Conservation (phyloP, 2,113 vertebrate species). For the Jacana jacana region DNA sequence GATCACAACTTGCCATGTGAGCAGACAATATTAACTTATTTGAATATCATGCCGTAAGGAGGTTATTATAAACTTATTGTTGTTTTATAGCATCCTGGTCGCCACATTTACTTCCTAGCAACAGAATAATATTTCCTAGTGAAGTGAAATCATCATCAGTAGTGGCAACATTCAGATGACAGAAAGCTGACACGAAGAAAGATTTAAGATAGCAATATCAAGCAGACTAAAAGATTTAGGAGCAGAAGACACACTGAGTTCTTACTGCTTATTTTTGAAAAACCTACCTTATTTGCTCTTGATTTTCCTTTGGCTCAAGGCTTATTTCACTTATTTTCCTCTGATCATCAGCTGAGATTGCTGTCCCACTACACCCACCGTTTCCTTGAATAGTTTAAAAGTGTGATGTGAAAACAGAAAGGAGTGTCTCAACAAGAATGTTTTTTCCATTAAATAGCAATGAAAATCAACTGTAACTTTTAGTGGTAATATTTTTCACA, state of each 20-base stretch:
- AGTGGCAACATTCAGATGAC: neutral
- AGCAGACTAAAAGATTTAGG: neutral
- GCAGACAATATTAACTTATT: neutral
- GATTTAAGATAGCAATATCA: neutral
- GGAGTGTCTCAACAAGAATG: neutral
- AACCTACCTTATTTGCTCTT: neutral
- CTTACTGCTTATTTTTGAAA: neutral
- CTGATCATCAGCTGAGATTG: neutral
- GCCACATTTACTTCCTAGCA: conserved; percentile 13
- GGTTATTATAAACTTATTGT: neutral
- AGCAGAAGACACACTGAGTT: neutral
- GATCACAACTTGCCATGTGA: neutral
- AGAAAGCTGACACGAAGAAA: neutral
- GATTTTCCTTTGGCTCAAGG: neutral
- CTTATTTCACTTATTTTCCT: neutral
- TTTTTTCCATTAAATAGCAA: neutral
- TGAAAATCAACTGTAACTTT: neutral
- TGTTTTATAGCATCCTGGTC: neutral
- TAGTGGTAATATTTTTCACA: neutral
- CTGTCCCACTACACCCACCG: neutral
- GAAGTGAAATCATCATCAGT: neutral
- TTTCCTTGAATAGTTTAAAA: neutral
- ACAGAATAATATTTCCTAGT: conserved; percentile 17
- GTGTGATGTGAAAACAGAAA: neutral
- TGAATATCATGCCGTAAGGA: neutral